Percentiles rank a stretch among this genome's conserved stretches.
These are phyloP conservation scores for Poeciliopsis gracilis DNA, from an alignment of 2,797 vertebrate species.

Conservation along the genomic window DNA sequence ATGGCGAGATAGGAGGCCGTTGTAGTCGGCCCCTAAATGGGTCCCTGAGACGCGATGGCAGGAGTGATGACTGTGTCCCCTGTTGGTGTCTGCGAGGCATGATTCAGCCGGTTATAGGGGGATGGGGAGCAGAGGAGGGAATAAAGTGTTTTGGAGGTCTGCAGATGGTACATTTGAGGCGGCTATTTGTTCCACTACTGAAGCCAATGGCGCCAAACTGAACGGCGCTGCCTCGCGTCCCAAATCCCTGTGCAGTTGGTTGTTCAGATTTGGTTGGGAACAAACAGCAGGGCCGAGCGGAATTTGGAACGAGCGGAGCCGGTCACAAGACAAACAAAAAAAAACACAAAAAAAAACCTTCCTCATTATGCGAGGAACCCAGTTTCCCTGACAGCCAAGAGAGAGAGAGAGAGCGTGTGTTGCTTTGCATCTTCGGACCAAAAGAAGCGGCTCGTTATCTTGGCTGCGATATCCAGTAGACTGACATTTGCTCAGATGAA, in stretches of 20 bases:
- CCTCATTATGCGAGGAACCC: constrained; percentile 42
- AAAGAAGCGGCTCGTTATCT: constrained; percentile 28
- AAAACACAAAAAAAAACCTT: constrained; percentile 3
- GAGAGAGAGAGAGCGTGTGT: constrained; percentile 17
- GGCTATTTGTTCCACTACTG: constrained; percentile 71
- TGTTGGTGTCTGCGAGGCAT: constrained; percentile 69
- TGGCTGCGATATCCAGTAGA: constrained; percentile 45
- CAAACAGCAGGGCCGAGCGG: constrained; percentile 57
- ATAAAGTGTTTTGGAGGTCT: constrained; percentile 66
- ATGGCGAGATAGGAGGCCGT: constrained; percentile 71
- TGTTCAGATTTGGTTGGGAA: constrained; percentile 59
- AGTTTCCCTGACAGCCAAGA: constrained; percentile 36
- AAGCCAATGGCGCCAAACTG: constrained; percentile 63
- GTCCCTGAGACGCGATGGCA: constrained; percentile 66
- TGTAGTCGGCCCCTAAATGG: constrained; percentile 72
- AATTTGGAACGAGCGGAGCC: constrained; percentile 51
- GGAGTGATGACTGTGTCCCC: constrained; percentile 75
- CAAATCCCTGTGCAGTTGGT: constrained; percentile 61
- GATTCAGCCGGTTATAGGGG: constrained; percentile 66
- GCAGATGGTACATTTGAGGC: constrained; percentile 68
- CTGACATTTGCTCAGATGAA: constrained; percentile 26
- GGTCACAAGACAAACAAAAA: constrained; percentile 18
- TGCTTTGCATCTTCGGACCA: constrained; percentile 31
- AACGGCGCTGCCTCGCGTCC: constrained; percentile 55
- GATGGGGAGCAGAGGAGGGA: constrained; percentile 57